Evolutionary conservation across 2,113 vertebrate species (phyloP).

Genomic region (Pyxicephalus adspersus): DNA sequence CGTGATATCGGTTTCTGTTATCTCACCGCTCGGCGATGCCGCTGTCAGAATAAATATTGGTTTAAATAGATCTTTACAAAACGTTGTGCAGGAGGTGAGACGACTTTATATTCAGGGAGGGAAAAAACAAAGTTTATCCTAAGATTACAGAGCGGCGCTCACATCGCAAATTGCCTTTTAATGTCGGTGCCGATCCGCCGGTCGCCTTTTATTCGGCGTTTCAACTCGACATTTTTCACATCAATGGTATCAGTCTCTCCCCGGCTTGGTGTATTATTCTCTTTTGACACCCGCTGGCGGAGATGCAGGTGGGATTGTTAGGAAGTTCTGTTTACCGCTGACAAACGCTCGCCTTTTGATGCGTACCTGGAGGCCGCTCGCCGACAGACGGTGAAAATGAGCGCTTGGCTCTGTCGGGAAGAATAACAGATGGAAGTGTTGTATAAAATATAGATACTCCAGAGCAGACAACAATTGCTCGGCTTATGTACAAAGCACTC

Average conservation of each 20-base stretch:
- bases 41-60: conserved; percentile 42
- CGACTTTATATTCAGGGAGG: not conserved
- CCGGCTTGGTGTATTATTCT: not conserved
- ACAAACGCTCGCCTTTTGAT: conserved; percentile 50
- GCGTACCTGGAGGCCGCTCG: not conserved
- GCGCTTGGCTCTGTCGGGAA: not conserved
- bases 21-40: conserved; percentile 18
- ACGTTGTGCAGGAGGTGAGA: conserved; percentile 11
- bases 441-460: conserved; percentile 69
- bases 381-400: conserved; percentile 27
- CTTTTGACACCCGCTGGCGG: conserved; percentile 35
- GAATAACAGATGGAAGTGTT: not conserved
- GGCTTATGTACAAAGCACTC: too few species aligned
- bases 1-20: not conserved
- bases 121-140: conserved; percentile 56
- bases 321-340: conserved; percentile 52
- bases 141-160: conserved; percentile 45
- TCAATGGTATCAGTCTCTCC: conserved; percentile 14
- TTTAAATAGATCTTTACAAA: conserved; percentile 53
- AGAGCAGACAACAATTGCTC: conserved; percentile 77
- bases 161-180: conserved; percentile 50
- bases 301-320: conserved; percentile 25
- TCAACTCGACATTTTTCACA: conserved; percentile 52
- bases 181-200: conserved; percentile 17
- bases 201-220: conserved; percentile 39